Conservation (phyloP, 2,113 vertebrate genomes). For the Oreochromis tanganicae region DNA sequence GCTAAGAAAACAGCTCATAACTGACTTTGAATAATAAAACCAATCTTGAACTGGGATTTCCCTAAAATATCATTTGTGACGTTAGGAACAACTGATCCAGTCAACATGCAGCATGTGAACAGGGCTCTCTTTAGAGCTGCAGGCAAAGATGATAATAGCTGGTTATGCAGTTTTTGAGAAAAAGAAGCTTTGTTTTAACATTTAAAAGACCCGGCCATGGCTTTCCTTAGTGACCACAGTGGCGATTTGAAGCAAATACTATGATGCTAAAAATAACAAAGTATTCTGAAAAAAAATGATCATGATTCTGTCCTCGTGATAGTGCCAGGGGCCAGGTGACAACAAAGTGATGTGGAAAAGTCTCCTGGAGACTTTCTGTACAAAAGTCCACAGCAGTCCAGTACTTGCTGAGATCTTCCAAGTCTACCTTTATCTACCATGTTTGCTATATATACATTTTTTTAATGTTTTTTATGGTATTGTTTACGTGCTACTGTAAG, state of each 20-base stretch:
- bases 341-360: not conserved
- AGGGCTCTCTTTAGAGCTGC: not conserved
- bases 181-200: not conserved
- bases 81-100: not conserved
- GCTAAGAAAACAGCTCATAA: not conserved
- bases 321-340: not conserved
- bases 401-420: not conserved
- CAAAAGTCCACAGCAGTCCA: not conserved
- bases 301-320: not conserved
- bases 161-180: not conserved
- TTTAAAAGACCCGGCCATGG: not conserved
- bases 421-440: too few species aligned
- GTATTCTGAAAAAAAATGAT: not conserved
- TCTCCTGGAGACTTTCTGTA: not conserved
- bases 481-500: too few species aligned
- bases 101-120: not conserved
- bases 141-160: not conserved
- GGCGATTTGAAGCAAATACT: not conserved
- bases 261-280: not conserved
- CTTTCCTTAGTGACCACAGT: not conserved
- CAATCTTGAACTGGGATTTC: not conserved
- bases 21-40: not conserved
- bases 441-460: too few species aligned
- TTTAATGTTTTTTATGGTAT: too few species aligned
- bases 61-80: not conserved